These are phyloP conservation scores for Caranx melampygus DNA, from an alignment of 2,113 vertebrate species.

Conservation along the genomic window DNA sequence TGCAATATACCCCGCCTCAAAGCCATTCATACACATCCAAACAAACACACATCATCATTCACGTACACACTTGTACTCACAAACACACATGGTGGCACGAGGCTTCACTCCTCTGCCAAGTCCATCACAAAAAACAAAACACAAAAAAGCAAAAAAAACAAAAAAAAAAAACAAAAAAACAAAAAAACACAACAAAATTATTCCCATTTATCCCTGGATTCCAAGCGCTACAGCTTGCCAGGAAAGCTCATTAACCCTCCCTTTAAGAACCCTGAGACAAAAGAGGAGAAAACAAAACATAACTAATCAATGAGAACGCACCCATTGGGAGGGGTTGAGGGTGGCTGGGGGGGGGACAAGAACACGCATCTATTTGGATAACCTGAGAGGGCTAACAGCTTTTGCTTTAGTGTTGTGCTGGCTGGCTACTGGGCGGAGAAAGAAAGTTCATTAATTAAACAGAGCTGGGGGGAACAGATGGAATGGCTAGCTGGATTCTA, in stretches of 20 bases:
- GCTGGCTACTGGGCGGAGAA: slow-evolving; percentile 85
- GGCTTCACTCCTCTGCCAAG: slow-evolving; percentile 75
- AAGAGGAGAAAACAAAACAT: slow-evolving; percentile 78
- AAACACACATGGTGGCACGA: slow-evolving; percentile 61
- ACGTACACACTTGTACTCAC: slow-evolving; percentile 45
- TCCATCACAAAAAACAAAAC: slow-evolving; percentile 47
- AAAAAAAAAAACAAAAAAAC: slow-evolving; percentile 27
- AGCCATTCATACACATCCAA: slow-evolving; percentile 67
- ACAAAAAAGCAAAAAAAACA: slow-evolving; percentile 21
- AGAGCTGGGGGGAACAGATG: slow-evolving; percentile 93
- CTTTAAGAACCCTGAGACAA: slow-evolving; percentile 77
- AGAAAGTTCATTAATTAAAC: slow-evolving; percentile 98
- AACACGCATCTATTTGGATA: slow-evolving; percentile 88
- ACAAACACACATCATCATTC: slow-evolving; percentile 48
- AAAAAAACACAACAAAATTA: slow-evolving; percentile 71
- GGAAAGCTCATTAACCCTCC: slow-evolving; percentile 85
- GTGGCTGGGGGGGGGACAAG: slow-evolving; percentile 62
- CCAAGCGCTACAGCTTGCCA: slow-evolving; percentile 75
- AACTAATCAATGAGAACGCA: slow-evolving; percentile 83
- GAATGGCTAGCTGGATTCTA: slow-evolving; percentile 93
- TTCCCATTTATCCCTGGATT: slow-evolving; percentile 77
- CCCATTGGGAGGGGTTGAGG: slow-evolving; percentile 71
- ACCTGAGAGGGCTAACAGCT: slow-evolving; percentile 88
- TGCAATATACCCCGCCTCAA: slow-evolving; percentile 57
- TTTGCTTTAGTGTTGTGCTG: slow-evolving; percentile 83